Evolutionary conservation across 2,113 vertebrate species (phyloP), one percentile per base, ranked within the genome.

Genomic region (Corynorhinus townsendii): DNA sequence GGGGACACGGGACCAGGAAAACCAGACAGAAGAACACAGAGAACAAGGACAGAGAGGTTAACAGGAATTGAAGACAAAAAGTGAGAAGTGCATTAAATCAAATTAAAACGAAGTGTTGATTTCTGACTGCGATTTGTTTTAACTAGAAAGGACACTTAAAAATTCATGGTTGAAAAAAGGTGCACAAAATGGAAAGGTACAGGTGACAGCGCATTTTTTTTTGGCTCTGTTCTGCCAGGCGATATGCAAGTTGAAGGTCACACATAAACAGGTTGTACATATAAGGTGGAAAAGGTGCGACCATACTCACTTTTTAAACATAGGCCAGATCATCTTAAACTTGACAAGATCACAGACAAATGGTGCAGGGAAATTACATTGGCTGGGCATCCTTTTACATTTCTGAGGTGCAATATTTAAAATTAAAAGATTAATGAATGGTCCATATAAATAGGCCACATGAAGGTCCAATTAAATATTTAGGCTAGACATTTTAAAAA

Each of bases 41-140:
- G 94, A 95, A 98, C 92, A 95, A 75, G 96, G 14, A 95, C 1
- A 28, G 96, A 97, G 89, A 82, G 89, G 97, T 98, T 98, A 98
- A 43, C 56, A 95, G 54, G 82, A 2, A 45, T 79, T 72, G 91
- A 62, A 95, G 95, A 93, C 97, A 24, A 76, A 90, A 89, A 82
- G 69, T 0, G 64, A 95, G 90, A 96, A 62, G 86, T 92, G 20
- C 96, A 97, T 47, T 66, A 11, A 1, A 84, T 49, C 71, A 77
- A 47, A 62, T 64, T 45, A 86, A 95, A 97, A 94, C 86, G 77
- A 97, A 97, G 90, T 30, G 6, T 14, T 28, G 33, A 35, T 35
- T 68, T 89, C 76, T 64, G 45, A 26, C 85, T 82, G 69, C 66
- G 26, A 77, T 71, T 72, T 83, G 24, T 56, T 93, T 88, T 84